Conservation (phyloP, 1,140 invertebrate genomes). For the Rhopalosiphum padi region DNA sequence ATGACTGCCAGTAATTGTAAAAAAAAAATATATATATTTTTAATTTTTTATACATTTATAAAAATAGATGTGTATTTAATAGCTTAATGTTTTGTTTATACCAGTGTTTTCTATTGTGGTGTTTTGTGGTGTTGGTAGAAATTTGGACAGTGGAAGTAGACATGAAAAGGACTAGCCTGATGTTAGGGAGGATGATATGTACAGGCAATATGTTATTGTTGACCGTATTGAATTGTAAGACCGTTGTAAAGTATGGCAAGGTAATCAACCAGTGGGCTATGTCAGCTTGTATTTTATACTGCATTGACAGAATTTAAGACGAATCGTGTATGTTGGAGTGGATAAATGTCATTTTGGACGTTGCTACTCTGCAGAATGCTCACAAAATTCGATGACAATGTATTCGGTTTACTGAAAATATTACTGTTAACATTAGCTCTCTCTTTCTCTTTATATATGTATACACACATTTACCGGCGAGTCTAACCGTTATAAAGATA, state of each 20-base stretch:
- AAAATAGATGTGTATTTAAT: background rate
- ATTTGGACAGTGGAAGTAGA: background rate
- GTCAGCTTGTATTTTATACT: slow-evolving; percentile 30
- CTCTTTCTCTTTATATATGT: background rate
- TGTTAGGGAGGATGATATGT: no score
- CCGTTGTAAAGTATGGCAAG: background rate
- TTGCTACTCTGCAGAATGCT: background rate
- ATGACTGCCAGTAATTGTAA: background rate
- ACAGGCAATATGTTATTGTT: background rate
- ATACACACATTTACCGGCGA: background rate
- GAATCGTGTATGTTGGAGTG: background rate
- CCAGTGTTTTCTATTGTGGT: background rate
- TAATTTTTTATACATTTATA: no score
- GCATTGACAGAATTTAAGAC: slow-evolving; percentile 22
- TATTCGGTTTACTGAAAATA: background rate
- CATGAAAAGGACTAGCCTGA: background rate
- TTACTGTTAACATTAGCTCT: background rate
- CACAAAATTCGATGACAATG: background rate
- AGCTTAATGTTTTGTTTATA: background rate
- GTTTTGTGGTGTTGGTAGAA: background rate
- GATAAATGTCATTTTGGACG: slow-evolving; percentile 2
- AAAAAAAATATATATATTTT: background rate
- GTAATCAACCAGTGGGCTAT: background rate
- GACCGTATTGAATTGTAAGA: background rate
- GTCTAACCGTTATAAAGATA: background rate